A percentile compares a stretch with the other conserved stretches of the same genome.
These are phyloP conservation scores for Seira musarum DNA, from an alignment of 2,888 invertebrate genomes.

Conservation along the genomic window DNA sequence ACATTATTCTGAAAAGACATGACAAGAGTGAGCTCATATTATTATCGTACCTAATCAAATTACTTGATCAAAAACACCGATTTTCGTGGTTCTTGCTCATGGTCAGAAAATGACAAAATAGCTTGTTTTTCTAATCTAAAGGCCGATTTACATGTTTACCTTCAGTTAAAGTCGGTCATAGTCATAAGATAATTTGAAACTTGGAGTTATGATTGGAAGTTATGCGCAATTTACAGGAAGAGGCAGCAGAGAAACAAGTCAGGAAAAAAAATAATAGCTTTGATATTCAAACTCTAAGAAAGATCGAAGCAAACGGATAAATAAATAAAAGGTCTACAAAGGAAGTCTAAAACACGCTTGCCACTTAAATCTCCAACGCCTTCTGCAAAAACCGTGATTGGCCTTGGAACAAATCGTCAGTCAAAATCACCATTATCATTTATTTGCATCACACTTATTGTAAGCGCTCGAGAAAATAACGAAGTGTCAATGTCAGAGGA, in stretches of 20 bases:
- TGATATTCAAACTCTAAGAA: background rate
- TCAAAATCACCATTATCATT: background rate
- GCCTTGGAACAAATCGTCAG: background rate
- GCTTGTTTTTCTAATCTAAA: no score
- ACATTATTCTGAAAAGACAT: background rate
- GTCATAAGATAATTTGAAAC: constrained; percentile 1
- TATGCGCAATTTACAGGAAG: background rate
- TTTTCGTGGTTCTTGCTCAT: no score
- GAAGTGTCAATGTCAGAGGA: constrained; percentile 25
- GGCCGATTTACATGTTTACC: background rate
- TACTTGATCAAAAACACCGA: no score
- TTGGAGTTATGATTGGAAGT: background rate
- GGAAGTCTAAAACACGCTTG: background rate
- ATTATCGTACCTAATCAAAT: background rate
- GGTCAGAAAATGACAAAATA: no score
- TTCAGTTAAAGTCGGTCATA: background rate
- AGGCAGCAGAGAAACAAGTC: background rate
- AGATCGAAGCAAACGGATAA: background rate
- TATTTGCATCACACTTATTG: constrained; percentile 1
- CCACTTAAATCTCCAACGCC: background rate
- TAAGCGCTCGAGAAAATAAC: background rate
- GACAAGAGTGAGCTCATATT: background rate
- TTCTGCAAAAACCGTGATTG: background rate
- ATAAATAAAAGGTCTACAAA: background rate
- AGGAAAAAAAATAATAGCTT: background rate